A percentile compares a stretch with the other conserved stretches of the same genome.
Conservation (phyloP, 2,888 invertebrate genomes). For the Dasypolia templi region DNA sequence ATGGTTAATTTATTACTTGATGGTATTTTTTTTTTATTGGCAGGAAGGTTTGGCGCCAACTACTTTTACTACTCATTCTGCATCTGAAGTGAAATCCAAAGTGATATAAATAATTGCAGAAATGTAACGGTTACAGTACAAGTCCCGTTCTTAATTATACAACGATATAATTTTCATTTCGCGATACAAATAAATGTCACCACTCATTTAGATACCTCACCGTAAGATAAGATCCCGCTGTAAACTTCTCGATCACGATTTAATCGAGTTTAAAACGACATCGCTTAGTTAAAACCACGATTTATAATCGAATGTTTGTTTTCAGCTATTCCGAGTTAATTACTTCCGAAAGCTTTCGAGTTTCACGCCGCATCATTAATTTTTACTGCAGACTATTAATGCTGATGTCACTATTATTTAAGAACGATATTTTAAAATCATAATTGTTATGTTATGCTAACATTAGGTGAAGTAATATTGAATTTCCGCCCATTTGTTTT, state of each 20-base stretch:
- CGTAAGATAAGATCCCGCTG: slow-evolving; percentile 61
- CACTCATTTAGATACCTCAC: slow-evolving; percentile 55
- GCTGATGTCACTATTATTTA: slow-evolving; percentile 55
- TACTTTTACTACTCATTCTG: slow-evolving; percentile 12
- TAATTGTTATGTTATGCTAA: slow-evolving; percentile 42
- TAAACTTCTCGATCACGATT: slow-evolving; percentile 57
- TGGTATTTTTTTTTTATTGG: slow-evolving; percentile 52
- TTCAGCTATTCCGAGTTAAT: slow-evolving; percentile 52
- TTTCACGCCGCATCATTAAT: slow-evolving; percentile 38
- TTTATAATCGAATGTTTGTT: slow-evolving; percentile 64
- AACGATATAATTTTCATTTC: slow-evolving; percentile 45
- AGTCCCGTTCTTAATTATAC: slow-evolving; percentile 31
- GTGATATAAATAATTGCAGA: slow-evolving; percentile 34
- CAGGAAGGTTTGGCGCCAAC: slow-evolving; percentile 7
- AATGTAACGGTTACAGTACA: slow-evolving; percentile 29
- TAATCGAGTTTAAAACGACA: slow-evolving; percentile 62
- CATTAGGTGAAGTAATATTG: slow-evolving; percentile 44
- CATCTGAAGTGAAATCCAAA: slow-evolving; percentile 46
- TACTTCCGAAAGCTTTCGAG: slow-evolving; percentile 54
- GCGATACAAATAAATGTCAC: slow-evolving; percentile 56
- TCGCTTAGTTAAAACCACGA: slow-evolving; percentile 53
- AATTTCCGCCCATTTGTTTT: slow-evolving; percentile 54
- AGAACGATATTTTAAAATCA: slow-evolving; percentile 43
- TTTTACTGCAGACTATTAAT: slow-evolving; percentile 49
- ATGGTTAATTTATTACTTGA: slow-evolving; percentile 43